A percentile compares a stretch with the other conserved stretches of the same genome.
Conservation (phyloP, 2,888 invertebrate genomes). For the Taenaris catops region DNA sequence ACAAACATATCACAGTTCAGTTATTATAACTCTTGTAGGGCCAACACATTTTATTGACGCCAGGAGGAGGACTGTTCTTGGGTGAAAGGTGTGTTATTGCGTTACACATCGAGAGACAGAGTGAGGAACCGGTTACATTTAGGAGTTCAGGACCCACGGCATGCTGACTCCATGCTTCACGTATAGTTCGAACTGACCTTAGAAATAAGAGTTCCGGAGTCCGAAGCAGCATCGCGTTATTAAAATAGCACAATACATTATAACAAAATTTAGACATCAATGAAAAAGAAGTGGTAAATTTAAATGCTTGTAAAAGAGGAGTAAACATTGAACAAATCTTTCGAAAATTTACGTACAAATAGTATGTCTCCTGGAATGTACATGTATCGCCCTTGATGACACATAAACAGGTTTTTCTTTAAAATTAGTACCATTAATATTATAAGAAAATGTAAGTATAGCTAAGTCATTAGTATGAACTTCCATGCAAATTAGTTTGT, state of each 20-base stretch:
- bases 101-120: slow-evolving; percentile 18
- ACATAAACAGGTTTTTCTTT: too few relatives aligned
- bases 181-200: slow-evolving; percentile 68
- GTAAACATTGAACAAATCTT: too few relatives aligned
- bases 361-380: too few relatives aligned
- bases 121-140: slow-evolving; percentile 38
- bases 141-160: slow-evolving; percentile 41
- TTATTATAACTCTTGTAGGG: slow-evolving; percentile 18
- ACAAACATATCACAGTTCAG: slow-evolving; percentile 44
- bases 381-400: too few relatives aligned
- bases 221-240: slow-evolving; percentile 77
- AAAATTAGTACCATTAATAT: too few relatives aligned
- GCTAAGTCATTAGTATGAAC: slow-evolving; percentile 14
- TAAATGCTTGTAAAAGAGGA: slow-evolving; percentile 7
- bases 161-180: slow-evolving; percentile 71
- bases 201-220: slow-evolving; percentile 67
- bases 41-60: background rate
- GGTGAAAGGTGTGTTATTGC: slow-evolving; percentile 9
- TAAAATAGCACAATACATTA: slow-evolving; percentile 54
- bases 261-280: slow-evolving; percentile 26
- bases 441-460: background rate
- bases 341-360: too few relatives aligned
- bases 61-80: background rate
- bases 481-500: slow-evolving; percentile 59
- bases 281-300: slow-evolving; percentile 8